These are phyloP conservation scores for Drosophila eugracilis DNA, from an alignment of 1,140 invertebrate species.

Conservation along the genomic window DNA sequence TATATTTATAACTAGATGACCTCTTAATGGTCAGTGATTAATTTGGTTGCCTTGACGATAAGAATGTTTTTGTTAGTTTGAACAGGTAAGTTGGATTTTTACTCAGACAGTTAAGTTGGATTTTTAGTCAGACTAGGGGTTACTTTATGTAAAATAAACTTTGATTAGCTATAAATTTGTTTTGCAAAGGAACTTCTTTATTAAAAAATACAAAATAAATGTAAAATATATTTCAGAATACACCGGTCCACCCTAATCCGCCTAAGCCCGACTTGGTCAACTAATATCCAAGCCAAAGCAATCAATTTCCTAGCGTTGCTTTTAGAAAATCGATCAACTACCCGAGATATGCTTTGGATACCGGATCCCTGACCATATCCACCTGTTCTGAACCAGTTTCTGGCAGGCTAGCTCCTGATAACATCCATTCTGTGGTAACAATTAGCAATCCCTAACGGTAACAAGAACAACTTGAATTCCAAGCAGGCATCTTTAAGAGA, in stretches of 20 bases:
- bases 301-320: slow-evolving; percentile 55
- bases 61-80: no score
- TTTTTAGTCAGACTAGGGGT: no score
- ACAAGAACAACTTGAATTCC: slow-evolving; percentile 18
- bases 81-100: no score
- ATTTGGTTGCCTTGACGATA: neutral
- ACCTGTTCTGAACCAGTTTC: slow-evolving; percentile 37
- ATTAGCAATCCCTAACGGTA: slow-evolving; percentile 30
- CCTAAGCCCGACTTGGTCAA: slow-evolving; percentile 2
- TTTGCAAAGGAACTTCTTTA: no score
- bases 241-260: slow-evolving; percentile 20
- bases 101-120: no score
- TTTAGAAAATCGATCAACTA: slow-evolving; percentile 47
- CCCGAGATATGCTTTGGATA: slow-evolving; percentile 14
- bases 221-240: no score
- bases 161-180: no score
- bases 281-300: slow-evolving; percentile 49
- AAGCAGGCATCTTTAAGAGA: no score
- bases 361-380: slow-evolving; percentile 6
- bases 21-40: neutral
- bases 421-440: slow-evolving; percentile 4
- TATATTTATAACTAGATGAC: neutral
- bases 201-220: no score
- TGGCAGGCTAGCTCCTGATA: slow-evolving; percentile 8
- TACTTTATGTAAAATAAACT: no score